Evolutionary conservation across 2,113 vertebrate genomes (phyloP), one percentile per base, ranked within the genome.

Genomic region (Gracilinanus agilis): DNA sequence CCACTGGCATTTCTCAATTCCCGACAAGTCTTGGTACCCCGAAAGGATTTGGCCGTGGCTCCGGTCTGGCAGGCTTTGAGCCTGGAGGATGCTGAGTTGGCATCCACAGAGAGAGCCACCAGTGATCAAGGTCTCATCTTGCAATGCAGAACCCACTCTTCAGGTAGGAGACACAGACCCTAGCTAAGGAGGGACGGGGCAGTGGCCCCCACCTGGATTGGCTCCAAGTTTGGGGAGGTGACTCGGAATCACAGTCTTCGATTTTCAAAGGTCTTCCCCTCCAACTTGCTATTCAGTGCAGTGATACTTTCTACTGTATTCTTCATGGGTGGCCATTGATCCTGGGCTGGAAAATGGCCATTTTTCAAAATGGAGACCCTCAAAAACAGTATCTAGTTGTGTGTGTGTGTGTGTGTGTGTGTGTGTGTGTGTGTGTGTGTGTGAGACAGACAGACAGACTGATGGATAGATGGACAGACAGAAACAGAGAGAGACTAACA

Each of bases 1-100:
- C 92, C 75, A 55, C 91, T 90, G 91, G 61, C 58, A 27, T 90
- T 91, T 55, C 40, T 75, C 34, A 55, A 54, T 90, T 92, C 83
- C 61, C 44, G 90, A 23, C 58, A 90, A 55, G 58, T 44, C 61
- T 24, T n/a, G 3, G n/a, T 44, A n/a, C 23, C 90, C 54, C 44
- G 24, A 27, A 55, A 12, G n/a, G 25, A 44, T 10, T 91, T 93
- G 90, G 44, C 94, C 90, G 93, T 75, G 25, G 88, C 88, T 21
- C n/a, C 19, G 21, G 44, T 88, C 25, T 88, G 67, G 29, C 67
- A 75, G 67, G 1, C 34, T 75, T 21, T 27, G 91, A 61, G 55
- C 11, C 75, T 88, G 3, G 13, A 61, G 9, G 55, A 5, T 7
- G 24, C 27, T 29, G 21, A 16, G 5, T 24, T 44, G 34, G n/a